phyloP scores from a whole-genome alignment of 2,888 invertebrate species.

The Pseudoips prasinana region DNA sequence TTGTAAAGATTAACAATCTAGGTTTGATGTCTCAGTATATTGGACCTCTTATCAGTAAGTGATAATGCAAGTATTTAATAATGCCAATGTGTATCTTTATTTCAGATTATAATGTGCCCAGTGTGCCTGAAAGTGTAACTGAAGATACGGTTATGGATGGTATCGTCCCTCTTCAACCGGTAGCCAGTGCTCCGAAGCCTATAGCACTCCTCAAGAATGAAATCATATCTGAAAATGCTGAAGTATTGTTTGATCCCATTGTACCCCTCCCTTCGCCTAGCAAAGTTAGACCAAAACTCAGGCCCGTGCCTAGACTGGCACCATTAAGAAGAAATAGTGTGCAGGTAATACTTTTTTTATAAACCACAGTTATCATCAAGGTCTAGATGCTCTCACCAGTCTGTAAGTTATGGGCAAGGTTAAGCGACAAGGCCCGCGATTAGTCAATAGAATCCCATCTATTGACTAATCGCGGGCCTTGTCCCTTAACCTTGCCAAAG shows the following conservation, averaged over 20 bases:
- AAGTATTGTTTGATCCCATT: constrained; percentile 74
- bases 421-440: too few species aligned
- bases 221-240: constrained; percentile 71
- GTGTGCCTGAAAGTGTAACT: constrained; percentile 53
- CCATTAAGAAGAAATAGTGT: constrained; percentile 85
- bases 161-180: constrained; percentile 60
- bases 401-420: too few species aligned
- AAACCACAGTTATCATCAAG: not conserved
- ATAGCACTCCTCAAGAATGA: constrained; percentile 65
- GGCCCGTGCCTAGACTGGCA: constrained; percentile 85
- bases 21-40: too few species aligned
- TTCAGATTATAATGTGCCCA: constrained; percentile 59
- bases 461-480: too few species aligned
- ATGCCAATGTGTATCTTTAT: constrained; percentile 1
- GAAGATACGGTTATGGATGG: constrained; percentile 64
- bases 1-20: too few species aligned
- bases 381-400: too few species aligned
- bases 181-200: constrained; percentile 51
- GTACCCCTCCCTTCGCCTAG: constrained; percentile 80
- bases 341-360: constrained; percentile 50
- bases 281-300: constrained; percentile 85
- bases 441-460: too few species aligned
- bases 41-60: too few species aligned
- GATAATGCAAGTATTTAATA: too few species aligned
- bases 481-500: too few species aligned